Evolutionary conservation across 2,113 vertebrate genomes (phyloP).

Genomic region (Ictalurus punctatus): DNA sequence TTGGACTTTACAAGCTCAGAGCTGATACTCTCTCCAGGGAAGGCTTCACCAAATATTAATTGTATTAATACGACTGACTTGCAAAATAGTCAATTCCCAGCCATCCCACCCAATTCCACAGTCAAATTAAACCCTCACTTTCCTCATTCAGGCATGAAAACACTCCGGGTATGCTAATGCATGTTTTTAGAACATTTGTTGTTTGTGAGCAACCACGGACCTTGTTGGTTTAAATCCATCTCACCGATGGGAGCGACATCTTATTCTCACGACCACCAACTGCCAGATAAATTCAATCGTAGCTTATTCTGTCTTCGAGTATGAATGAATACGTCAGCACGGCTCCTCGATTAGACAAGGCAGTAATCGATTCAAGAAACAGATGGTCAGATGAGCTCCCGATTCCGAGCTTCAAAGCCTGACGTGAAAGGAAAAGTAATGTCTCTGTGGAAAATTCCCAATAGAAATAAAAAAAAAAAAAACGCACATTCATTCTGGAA

Average conservation of each 20-base stretch:
- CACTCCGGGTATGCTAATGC: not conserved
- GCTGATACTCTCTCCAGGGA: not conserved
- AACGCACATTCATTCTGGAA: not conserved
- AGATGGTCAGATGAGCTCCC: not conserved
- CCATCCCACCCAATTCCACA: not conserved
- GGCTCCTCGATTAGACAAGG: not conserved
- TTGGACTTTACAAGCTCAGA: not conserved
- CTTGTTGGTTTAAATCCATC: not conserved
- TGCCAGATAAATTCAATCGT: not conserved
- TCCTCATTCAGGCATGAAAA: not conserved
- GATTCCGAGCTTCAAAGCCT: constrained; percentile 14
- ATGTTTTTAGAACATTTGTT: not conserved
- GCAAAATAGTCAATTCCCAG: not conserved
- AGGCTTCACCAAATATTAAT: not conserved
- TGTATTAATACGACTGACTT: not conserved
- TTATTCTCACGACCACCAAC: not conserved
- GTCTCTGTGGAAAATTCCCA: not conserved
- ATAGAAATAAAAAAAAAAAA: not conserved
- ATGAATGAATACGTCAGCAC: not conserved
- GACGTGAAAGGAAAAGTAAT: not conserved
- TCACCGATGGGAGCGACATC: not conserved
- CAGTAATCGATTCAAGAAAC: constrained; percentile 16
- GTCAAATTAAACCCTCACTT: not conserved
- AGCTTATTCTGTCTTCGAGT: not conserved
- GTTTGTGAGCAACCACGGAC: not conserved